Evolutionary conservation across 2,888 invertebrate species (phyloP), one percentile per base, ranked within the genome.

Genomic region (Tortrix viridana): DNA sequence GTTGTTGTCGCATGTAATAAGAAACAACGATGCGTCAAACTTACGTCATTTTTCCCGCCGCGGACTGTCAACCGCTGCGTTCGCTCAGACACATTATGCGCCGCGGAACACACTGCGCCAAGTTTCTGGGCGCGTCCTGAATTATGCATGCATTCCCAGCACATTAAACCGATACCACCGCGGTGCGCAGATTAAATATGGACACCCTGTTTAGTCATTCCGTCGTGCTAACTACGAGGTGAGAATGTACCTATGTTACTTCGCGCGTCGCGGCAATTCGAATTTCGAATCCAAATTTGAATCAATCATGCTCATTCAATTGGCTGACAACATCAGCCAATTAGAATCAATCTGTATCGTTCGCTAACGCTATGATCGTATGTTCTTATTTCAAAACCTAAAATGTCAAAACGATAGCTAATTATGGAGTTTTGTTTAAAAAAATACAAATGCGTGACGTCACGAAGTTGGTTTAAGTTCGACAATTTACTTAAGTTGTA

Each of bases 181-280:
- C 75, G 72, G 70, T 71, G 77, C 69, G 72, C 70, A 72, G 78
- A 84, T 85, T 84, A 84, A 85, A 85, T 85, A 85, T 85, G 82
- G 79, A 85, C 84, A 82, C 74, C 76, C 76, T 82, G 79, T 79
- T 84, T 82, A 84, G 81, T 77, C 78, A 84, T 85, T 80, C 84
- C 73, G 74, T 74, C 71, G 76, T 74, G 71, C 77, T 77, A 79
- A 82, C 80, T 80, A 76, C 70, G 71, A 78, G 77, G 77, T 78
- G 76, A 73, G 75, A 77, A 76, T 75, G 68, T 72, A 58, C 52
- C 59, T 55, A 59, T 41, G 53, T 41, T 53, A 41, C 53, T 20
- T 53, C 53, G 52, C 52, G 38, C 41, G 56, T 49, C 50, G 52
- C 57, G 44, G 19, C 49, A 44, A 59, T 66, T 58, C 53, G 58